Conservation (phyloP, 2,888 invertebrate species). For the Heliconius hortense region DNA sequence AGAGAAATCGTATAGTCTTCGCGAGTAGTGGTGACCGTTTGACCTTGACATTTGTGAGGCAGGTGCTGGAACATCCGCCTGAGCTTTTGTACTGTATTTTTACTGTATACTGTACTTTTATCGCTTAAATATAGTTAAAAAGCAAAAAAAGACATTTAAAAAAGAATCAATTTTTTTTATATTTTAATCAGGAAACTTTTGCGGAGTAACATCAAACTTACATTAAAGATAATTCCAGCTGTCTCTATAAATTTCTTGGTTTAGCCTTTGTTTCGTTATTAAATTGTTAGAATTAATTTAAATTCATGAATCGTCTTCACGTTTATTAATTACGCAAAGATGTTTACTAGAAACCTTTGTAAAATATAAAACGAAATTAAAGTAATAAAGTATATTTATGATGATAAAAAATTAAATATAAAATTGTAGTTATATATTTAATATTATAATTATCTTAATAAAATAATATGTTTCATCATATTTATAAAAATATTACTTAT, state of each 20-base stretch:
- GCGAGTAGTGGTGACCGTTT: constrained; percentile 55
- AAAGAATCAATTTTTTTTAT: neutral
- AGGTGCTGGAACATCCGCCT: constrained; percentile 53
- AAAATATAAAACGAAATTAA: neutral
- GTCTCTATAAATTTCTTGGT: constrained; percentile 19
- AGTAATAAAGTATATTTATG: neutral
- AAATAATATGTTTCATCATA: neutral
- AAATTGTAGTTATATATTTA: neutral
- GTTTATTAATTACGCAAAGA: constrained; percentile 13
- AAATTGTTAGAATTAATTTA: constrained; percentile 21
- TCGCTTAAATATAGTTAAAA: constrained; percentile 30
- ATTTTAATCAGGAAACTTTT: constrained; percentile 7
- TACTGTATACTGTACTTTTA: too few relatives aligned
- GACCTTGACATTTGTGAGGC: constrained; percentile 69
- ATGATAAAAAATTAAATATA: neutral
- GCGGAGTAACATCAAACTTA: constrained; percentile 2
- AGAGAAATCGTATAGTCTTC: constrained; percentile 67
- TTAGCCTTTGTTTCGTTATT: constrained; percentile 22
- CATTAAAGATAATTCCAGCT: constrained; percentile 20
- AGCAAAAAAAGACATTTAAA: neutral
- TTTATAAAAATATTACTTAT: neutral
- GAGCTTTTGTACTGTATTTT: constrained; percentile 42
- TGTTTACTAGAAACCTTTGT: constrained; percentile 10
- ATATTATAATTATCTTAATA: neutral
- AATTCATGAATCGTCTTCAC: constrained; percentile 18